Conservation (phyloP, 1,140 invertebrate genomes). For the Pseudachorutes palmiensis region DNA sequence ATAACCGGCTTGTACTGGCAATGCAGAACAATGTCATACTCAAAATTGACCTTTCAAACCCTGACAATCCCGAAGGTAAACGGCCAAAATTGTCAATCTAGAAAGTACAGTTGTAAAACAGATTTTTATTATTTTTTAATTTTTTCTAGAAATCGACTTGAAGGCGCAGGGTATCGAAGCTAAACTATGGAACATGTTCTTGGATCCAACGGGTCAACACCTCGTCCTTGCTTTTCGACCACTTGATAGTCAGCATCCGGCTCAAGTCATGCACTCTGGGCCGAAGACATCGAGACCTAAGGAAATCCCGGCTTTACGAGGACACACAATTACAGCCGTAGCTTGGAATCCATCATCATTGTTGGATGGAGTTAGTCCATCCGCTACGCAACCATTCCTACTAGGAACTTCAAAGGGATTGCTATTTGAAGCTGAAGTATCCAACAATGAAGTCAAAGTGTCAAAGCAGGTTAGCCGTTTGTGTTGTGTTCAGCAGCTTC, state of each 20-base stretch:
- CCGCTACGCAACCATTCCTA: slow-evolving; percentile 63
- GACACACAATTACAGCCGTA: slow-evolving; percentile 80
- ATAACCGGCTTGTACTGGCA: slow-evolving; percentile 70
- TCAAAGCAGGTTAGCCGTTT: slow-evolving; percentile 71
- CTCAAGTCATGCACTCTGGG: slow-evolving; percentile 71
- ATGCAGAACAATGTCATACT: slow-evolving; percentile 74
- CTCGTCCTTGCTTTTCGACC: slow-evolving; percentile 64
- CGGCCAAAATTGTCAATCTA: slow-evolving; percentile 21
- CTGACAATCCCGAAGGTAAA: slow-evolving; percentile 66
- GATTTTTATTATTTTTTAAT: too few relatives aligned
- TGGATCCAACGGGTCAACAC: slow-evolving; percentile 80
- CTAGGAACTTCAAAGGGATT: slow-evolving; percentile 81
- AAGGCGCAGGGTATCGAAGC: slow-evolving; percentile 45
- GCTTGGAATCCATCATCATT: slow-evolving; percentile 64
- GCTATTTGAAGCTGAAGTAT: slow-evolving; percentile 84
- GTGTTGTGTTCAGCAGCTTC: too few relatives aligned
- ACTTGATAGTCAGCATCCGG: slow-evolving; percentile 52
- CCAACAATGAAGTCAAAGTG: slow-evolving; percentile 68
- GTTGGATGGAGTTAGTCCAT: slow-evolving; percentile 43
- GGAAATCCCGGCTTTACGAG: slow-evolving; percentile 57
- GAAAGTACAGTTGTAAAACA: too few relatives aligned
- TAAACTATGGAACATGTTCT: slow-evolving; percentile 63
- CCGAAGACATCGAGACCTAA: slow-evolving; percentile 57
- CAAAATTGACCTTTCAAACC: slow-evolving; percentile 69
- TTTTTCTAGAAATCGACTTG: slow-evolving; percentile 45